Evolutionary conservation across 2,888 invertebrate genomes (phyloP).

Genomic region (Agapostemon virescens): DNA sequence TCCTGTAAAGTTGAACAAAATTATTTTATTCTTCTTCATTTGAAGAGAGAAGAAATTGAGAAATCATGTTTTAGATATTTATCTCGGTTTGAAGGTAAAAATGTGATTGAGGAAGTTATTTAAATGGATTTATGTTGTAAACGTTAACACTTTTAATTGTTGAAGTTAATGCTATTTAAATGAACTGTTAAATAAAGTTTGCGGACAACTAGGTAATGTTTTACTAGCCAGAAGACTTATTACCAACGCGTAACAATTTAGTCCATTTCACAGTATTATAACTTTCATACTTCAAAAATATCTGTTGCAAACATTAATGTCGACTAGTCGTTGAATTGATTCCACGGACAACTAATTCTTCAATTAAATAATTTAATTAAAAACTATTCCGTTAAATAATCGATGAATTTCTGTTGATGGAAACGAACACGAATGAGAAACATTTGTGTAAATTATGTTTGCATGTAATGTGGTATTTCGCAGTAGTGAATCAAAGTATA

Average conservation of each 20-base stretch:
- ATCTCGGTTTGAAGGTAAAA: neutral
- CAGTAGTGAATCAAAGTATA: neutral
- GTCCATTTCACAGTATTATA: no score
- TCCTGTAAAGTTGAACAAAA: no score
- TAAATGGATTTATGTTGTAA: neutral
- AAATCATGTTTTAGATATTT: neutral
- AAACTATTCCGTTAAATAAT: no score
- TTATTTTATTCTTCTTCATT: no score
- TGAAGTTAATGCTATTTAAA: no score
- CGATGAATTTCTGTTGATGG: neutral
- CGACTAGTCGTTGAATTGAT: neutral
- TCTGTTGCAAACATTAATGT: neutral
- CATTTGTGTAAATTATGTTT: no score
- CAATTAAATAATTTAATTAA: no score
- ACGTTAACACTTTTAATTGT: neutral
- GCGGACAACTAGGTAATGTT: neutral
- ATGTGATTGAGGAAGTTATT: neutral
- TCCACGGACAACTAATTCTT: neutral
- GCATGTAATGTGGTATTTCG: neutral
- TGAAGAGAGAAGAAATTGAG: neutral
- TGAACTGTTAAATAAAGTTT: neutral
- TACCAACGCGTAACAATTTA: neutral
- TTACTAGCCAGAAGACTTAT: neutral
- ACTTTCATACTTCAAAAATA: no score
- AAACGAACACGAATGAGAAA: no score